phyloP scores from a whole-genome alignment of 2,797 vertebrate genomes.

The Remorina albescens region DNA sequence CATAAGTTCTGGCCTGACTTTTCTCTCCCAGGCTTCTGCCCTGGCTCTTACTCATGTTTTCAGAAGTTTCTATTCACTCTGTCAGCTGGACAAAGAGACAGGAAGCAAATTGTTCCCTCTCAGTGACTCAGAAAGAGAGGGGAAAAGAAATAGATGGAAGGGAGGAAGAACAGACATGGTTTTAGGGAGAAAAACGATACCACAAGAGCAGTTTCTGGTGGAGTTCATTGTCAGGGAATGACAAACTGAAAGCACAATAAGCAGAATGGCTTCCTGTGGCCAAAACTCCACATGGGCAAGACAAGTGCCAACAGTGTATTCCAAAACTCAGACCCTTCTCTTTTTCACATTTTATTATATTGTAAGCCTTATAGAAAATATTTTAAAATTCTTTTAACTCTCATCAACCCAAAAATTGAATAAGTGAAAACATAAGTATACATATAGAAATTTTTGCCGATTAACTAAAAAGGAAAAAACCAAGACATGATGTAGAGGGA shows the following conservation, averaged over 20 bases:
- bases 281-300: background rate
- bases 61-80: slow-evolving; percentile 69
- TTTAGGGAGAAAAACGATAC: slow-evolving; percentile 21
- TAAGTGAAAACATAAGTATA: too few relatives aligned
- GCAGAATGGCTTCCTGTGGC: slow-evolving; percentile 18
- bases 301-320: background rate
- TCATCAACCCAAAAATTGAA: too few relatives aligned
- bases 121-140: slow-evolving; percentile 33
- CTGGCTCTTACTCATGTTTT: slow-evolving; percentile 68
- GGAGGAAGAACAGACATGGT: slow-evolving; percentile 7
- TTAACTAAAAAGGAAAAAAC: too few relatives aligned
- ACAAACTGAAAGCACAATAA: slow-evolving; percentile 15
- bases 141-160: slow-evolving; percentile 32
- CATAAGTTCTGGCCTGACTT: slow-evolving; percentile 31
- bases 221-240: slow-evolving; percentile 36
- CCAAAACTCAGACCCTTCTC: too few relatives aligned
- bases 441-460: too few relatives aligned
- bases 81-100: slow-evolving; percentile 79
- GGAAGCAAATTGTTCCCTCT: slow-evolving; percentile 75
- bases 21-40: slow-evolving; percentile 36
- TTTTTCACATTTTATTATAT: too few relatives aligned
- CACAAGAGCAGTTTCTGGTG: slow-evolving; percentile 31
- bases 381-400: too few relatives aligned
- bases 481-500: too few relatives aligned
- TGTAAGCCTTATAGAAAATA: too few relatives aligned